A percentile compares a stretch with the other conserved stretches of the same genome.
Conservation (phyloP, 1,140 invertebrate genomes). For the Drosophila virilis region DNA sequence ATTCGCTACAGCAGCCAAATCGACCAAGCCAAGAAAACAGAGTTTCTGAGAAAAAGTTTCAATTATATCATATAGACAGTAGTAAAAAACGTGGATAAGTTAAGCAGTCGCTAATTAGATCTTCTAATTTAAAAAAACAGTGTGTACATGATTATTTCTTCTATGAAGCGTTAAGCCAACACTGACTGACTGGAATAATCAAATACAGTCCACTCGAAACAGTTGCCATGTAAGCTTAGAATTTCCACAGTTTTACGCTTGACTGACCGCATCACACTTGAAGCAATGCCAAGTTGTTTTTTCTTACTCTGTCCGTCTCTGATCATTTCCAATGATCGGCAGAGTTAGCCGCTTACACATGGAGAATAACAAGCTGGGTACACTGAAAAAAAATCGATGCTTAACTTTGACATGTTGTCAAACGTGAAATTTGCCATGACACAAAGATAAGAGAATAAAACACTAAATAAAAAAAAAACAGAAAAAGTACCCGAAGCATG, state of each 20-base stretch:
- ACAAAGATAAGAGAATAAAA: not conserved
- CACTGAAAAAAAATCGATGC: not conserved
- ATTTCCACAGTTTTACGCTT: not conserved
- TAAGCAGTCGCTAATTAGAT: no score
- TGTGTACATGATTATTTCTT: not conserved
- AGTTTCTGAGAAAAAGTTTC: no score
- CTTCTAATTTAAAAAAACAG: not conserved
- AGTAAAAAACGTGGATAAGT: no score
- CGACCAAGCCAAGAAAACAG: no score
- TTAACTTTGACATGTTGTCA: not conserved
- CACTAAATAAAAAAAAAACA: not conserved
- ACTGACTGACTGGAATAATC: no score
- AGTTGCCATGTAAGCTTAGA: not conserved
- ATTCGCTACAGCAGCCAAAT: no score
- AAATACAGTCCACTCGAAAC: no score
- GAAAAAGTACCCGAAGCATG: not conserved
- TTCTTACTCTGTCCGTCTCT: no score
- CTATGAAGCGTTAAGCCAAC: not conserved
- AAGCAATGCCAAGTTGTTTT: not conserved
- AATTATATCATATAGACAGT: no score
- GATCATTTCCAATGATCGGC: no score
- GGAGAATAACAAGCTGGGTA: not conserved
- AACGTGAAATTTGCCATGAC: not conserved
- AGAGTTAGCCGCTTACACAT: no score
- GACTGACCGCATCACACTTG: not conserved